A percentile compares a stretch with the other conserved stretches of the same genome.
Conservation (phyloP, 2,888 invertebrate genomes). For the Bombylius major region DNA sequence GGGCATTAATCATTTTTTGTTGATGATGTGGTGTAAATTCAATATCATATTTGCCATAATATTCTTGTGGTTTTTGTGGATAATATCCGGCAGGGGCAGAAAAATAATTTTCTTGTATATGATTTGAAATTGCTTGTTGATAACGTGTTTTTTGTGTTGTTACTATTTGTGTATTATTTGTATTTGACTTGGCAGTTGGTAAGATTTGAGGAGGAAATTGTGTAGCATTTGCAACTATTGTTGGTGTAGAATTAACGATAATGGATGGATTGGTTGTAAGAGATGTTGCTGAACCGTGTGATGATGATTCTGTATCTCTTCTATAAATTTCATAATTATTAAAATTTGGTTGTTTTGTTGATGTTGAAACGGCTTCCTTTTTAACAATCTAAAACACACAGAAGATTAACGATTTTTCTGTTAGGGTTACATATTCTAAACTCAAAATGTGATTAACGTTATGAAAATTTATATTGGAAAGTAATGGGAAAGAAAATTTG, state of each 20-base stretch:
- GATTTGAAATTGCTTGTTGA: slow-evolving; percentile 2
- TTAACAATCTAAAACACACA: slow-evolving; percentile 26
- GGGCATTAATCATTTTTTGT: slow-evolving; percentile 17
- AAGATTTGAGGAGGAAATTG: slow-evolving; percentile 8
- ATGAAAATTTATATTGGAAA: too few relatives aligned
- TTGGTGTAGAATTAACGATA: slow-evolving; percentile 11
- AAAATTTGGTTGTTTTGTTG: slow-evolving; percentile 31
- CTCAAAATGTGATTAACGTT: too few relatives aligned
- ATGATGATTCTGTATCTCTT: slow-evolving; percentile 12
- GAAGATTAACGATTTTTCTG: background rate
- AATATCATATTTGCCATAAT: slow-evolving; percentile 35
- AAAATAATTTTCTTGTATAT: background rate
- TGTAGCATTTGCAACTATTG: slow-evolving; percentile 21
- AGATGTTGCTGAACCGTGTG: slow-evolving; percentile 4
- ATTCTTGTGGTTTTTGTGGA: slow-evolving; percentile 26
- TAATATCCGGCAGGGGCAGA: slow-evolving; percentile 25
- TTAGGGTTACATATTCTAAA: too few relatives aligned
- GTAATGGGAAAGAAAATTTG: background rate
- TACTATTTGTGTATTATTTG: background rate
- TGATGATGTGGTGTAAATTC: slow-evolving; percentile 25
- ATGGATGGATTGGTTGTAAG: slow-evolving; percentile 7
- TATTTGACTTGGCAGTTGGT: slow-evolving; percentile 1
- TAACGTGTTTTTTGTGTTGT: slow-evolving; percentile 7
- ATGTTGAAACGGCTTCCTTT: slow-evolving; percentile 35
- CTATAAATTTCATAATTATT: slow-evolving; percentile 27